Percentiles rank a stretch among this genome's conserved stretches.
Conservation (phyloP, 2,113 vertebrate genomes). For the Anoura caudifer region DNA sequence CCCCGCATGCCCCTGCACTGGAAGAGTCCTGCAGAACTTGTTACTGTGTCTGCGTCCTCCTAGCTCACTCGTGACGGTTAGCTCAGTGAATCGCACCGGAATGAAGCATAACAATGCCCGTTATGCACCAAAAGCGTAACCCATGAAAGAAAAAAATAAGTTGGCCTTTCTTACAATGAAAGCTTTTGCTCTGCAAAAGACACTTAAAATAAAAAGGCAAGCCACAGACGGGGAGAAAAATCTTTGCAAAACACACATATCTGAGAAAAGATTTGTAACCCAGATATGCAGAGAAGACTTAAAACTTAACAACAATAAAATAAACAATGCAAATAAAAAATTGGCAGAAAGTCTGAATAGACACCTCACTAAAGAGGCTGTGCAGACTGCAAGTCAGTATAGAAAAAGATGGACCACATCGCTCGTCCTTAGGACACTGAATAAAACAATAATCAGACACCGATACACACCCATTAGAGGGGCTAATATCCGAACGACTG, state of each 20-base stretch:
- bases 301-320: neutral
- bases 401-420: fast-evolving
- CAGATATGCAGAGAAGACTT: neutral
- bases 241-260: neutral
- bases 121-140: neutral
- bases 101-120: neutral
- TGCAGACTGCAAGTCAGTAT: fast-evolving
- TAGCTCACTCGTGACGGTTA: neutral
- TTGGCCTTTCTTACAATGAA: neutral
- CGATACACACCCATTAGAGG: fast-evolving
- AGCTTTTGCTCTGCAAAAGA: neutral
- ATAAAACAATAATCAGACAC: fast-evolving
- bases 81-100: neutral
- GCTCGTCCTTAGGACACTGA: too few relatives aligned
- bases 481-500: neutral
- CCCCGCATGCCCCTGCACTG: fast-evolving
- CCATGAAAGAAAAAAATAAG: neutral
- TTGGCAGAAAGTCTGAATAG: neutral
- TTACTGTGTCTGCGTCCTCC: neutral
- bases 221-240: neutral
- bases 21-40: fast-evolving
- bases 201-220: neutral
- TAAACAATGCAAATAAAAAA: neutral
- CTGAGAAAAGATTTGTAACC: neutral
- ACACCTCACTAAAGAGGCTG: neutral